phyloP scores from a whole-genome alignment of 2,113 vertebrate species.

The Phalacrocorax pelagicus region DNA sequence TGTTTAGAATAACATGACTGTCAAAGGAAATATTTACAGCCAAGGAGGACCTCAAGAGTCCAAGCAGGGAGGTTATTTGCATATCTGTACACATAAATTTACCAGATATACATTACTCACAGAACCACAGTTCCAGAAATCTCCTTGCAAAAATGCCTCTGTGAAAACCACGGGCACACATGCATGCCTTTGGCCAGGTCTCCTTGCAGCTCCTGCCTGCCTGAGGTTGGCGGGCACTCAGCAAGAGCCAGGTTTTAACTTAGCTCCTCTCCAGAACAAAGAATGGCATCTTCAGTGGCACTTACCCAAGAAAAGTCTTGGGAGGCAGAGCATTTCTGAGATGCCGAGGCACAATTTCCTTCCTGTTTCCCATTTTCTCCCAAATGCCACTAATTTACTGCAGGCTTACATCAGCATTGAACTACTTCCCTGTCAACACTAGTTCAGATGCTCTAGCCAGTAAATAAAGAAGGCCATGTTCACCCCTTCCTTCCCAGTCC shows the following conservation, averaged over 20 bases:
- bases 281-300: neutral
- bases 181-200: neutral
- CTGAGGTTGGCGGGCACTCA: neutral
- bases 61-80: neutral
- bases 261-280: neutral
- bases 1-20: slow-evolving; percentile 16
- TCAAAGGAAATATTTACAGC: slow-evolving; percentile 33
- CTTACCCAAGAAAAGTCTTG: neutral
- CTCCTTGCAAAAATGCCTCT: neutral
- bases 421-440: neutral
- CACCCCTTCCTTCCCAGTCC: neutral
- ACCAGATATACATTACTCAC: neutral
- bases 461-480: neutral
- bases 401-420: neutral
- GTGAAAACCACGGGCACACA: neutral
- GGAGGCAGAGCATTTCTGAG: neutral
- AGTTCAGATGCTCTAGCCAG: neutral
- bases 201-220: neutral
- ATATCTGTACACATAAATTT: neutral
- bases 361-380: neutral
- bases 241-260: neutral
- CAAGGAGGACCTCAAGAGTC: neutral
- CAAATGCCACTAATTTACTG: neutral
- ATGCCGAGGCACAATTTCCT: neutral
- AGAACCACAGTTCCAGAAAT: neutral